Evolutionary conservation across 2,888 invertebrate genomes (phyloP).

Genomic region (Platycheirus albimanus): DNA sequence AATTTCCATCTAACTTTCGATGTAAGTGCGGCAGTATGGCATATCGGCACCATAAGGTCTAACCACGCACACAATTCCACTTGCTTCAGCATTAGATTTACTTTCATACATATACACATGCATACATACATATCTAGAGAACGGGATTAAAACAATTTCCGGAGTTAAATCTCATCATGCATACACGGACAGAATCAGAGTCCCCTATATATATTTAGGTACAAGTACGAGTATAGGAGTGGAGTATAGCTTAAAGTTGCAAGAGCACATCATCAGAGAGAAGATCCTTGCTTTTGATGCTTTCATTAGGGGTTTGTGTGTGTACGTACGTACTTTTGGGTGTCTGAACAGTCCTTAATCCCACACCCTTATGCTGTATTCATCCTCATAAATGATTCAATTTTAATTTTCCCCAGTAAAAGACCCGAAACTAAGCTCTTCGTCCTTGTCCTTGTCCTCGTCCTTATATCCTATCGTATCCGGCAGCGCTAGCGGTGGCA

Average conservation of each 20-base stretch:
- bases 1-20: constrained; percentile 20
- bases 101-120: constrained; percentile 1
- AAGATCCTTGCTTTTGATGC: background rate
- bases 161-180: constrained; percentile 65
- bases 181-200: constrained; percentile 21
- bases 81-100: constrained; percentile 33
- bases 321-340: constrained; percentile 17
- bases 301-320: background rate
- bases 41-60: constrained; percentile 40
- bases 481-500: too few relatives aligned
- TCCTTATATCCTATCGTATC: too few relatives aligned
- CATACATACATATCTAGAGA: background rate
- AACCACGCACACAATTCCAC: constrained; percentile 31
- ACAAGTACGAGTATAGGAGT: too few relatives aligned
- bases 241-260: constrained; percentile 23
- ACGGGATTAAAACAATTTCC: constrained; percentile 67
- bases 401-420: constrained; percentile 71
- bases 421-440: constrained; percentile 62
- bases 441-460: too few relatives aligned
- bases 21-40: constrained; percentile 18
- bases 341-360: constrained; percentile 49
- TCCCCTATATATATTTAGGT: background rate
- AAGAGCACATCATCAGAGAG: background rate
- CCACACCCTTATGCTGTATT: constrained; percentile 56
- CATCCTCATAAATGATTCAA: constrained; percentile 74